These are phyloP conservation scores for Pogonocherus hispidulus DNA, from an alignment of 2,888 invertebrate species.

Conservation along the genomic window DNA sequence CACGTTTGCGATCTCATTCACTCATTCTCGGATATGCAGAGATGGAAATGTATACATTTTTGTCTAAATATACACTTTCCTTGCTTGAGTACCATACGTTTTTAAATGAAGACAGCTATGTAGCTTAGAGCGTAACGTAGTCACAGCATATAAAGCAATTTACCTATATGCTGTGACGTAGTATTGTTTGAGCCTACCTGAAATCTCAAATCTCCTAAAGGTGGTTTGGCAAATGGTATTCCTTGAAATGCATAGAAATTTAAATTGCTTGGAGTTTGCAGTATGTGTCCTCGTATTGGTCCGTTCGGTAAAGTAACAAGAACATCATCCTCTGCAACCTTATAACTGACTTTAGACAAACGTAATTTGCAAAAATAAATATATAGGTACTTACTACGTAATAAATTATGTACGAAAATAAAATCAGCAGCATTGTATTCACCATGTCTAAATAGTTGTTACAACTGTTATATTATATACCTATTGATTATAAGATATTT, in stretches of 20 bases:
- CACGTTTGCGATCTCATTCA: no score
- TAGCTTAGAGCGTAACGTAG: no score
- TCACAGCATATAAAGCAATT: no score
- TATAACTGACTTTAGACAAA: neutral
- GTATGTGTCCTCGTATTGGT: constrained; percentile 41
- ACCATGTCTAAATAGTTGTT: neutral
- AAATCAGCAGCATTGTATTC: neutral
- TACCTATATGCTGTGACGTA: no score
- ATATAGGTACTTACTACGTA: neutral
- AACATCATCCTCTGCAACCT: constrained; percentile 42
- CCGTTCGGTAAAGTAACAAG: constrained; percentile 44
- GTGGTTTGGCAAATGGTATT: constrained; percentile 50
- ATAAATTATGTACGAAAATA: neutral
- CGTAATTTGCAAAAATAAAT: neutral
- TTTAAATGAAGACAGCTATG: no score
- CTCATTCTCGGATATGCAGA: no score
- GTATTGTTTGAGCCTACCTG: constrained; percentile 39
- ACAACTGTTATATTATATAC: neutral
- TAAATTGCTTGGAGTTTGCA: constrained; percentile 35
- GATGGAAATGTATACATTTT: no score
- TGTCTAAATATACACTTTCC: no score
- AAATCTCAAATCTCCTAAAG: constrained; percentile 46
- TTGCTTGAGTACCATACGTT: no score
- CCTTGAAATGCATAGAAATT: constrained; percentile 48
- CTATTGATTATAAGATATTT: no score